Conservation (phyloP, 2,888 invertebrate species). For the Conus canariensis region DNA sequence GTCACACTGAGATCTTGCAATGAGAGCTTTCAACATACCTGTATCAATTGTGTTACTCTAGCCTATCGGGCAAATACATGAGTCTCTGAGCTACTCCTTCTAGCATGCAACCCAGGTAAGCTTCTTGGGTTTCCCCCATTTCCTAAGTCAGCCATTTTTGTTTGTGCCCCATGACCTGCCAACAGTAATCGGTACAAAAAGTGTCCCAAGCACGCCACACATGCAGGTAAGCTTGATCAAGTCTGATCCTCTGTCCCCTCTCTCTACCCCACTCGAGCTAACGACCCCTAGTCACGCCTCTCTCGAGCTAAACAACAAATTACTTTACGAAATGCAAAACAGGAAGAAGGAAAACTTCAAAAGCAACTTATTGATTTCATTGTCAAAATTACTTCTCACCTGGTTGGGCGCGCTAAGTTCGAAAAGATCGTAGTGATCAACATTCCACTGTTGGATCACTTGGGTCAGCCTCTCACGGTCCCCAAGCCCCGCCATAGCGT, state of each 20-base stretch:
- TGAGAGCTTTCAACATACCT: too few species aligned
- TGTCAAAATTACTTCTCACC: conserved; percentile 81
- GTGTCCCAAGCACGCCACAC: conserved; percentile 10
- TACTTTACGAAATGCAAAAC: too few species aligned
- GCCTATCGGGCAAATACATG: too few species aligned
- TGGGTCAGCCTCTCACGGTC: conserved; percentile 71
- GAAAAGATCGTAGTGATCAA: conserved; percentile 98
- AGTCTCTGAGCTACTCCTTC: too few species aligned
- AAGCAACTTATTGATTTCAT: not conserved
- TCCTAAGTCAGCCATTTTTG: conserved; percentile 59
- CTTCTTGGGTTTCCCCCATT: conserved; percentile 3
- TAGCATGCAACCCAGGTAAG: not conserved
- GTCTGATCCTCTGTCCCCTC: not conserved
- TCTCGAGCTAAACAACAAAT: too few species aligned
- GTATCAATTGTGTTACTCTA: too few species aligned
- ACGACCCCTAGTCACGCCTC: too few species aligned
- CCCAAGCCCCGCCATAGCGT: conserved; percentile 25
- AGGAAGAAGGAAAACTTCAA: not conserved
- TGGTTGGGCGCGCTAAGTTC: conserved; percentile 98
- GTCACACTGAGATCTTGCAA: too few species aligned
- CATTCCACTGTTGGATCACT: conserved; percentile 98
- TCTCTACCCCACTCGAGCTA: too few species aligned
- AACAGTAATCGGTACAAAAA: conserved; percentile 4
- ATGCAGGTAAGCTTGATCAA: not conserved
- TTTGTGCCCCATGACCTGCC: conserved; percentile 37